Percentiles rank a stretch among this genome's conserved stretches.
Conservation (phyloP, 2,888 invertebrate genomes). For the Calliscelio sp. region DNA sequence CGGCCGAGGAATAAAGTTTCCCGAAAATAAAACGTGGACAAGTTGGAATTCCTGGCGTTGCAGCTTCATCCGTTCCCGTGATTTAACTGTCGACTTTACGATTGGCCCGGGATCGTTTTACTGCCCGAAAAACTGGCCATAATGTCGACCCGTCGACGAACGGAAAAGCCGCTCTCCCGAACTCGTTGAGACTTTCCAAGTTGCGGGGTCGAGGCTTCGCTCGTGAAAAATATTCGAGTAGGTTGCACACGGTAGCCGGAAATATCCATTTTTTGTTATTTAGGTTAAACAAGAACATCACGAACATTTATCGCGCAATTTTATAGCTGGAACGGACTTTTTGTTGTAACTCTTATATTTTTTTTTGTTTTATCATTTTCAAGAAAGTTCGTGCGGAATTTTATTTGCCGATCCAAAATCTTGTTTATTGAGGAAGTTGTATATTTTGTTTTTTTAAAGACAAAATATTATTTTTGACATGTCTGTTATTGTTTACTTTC, state of each 20-base stretch:
- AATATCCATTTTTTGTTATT: conserved; percentile 52
- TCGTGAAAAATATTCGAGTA: conserved; percentile 42
- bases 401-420: conserved; percentile 9
- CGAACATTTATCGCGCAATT: conserved; percentile 40
- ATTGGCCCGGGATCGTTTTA: conserved; percentile 63
- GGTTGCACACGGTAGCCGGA: conserved; percentile 59
- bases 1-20: conserved; percentile 40
- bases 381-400: conserved; percentile 26
- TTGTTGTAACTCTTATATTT: no score
- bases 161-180: conserved; percentile 52
- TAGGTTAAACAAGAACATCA: conserved; percentile 42
- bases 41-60: conserved; percentile 38
- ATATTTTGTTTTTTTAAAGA: conserved; percentile 1
- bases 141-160: conserved; percentile 42
- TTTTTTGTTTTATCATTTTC: conserved; percentile 28
- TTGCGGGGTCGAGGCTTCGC: conserved; percentile 27
- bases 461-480: no score
- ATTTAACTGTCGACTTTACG: conserved; percentile 67
- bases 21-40: conserved; percentile 39
- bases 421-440: conserved; percentile 30
- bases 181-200: conserved; percentile 61
- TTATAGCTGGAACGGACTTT: conserved; percentile 17
- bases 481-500: neutral
- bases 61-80: conserved; percentile 34
- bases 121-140: conserved; percentile 58